Base-by-base conservation (phyloP, 2,888 invertebrate species). In the Acanthosepion esculentum region DNA sequence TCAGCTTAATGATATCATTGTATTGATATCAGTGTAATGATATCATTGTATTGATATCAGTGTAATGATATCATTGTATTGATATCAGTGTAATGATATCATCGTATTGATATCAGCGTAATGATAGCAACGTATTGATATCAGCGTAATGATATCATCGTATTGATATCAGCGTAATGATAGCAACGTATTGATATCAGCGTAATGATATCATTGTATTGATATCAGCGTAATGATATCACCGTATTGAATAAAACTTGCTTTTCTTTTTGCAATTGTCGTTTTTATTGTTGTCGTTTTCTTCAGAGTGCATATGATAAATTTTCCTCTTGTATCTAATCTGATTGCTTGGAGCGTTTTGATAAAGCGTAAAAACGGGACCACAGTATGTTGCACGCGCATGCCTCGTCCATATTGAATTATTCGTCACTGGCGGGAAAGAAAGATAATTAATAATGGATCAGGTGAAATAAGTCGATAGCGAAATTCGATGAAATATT, bases 391-490 rank as follows among this genome's bases (percentile, higher is more conserved):
- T 78, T 29, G 78, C 29, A 12, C n/a, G 78, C 78, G 78, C 78
- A 78, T 78, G 78, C 78, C 29, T 26, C 29, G 29, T n/a, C 10
- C 29, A 78, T 78, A 78, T 78, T 78, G 78, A 78, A 78, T 78
- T 78, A 78, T 78, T 78, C 33, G 33, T 15, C 78, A 78, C 33
- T 33, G 78, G 78, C n/a, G 78, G n/a, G n/a, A 78, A 78, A 33
- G n/a, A 78, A 78, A 33, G 18, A 78, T 78, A 78, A 78, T 78
- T 78, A 78, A 78, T 78, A 78, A 78, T 78, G 78, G 78, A 78
- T 78, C 78, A 78, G 78, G 78, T 78, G 78, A 78, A n/a, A 78
- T n/a, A 15, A 78, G 78, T 78, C 78, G 78, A 78, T 78, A 78
- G n/a, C n/a, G 78, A 78, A 78, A 18, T n/a, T 78, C 23, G 78